A percentile compares a stretch with the other conserved stretches of the same genome.
Conservation (phyloP, 1,140 invertebrate species). For the Panagrolaimus sp. region DNA sequence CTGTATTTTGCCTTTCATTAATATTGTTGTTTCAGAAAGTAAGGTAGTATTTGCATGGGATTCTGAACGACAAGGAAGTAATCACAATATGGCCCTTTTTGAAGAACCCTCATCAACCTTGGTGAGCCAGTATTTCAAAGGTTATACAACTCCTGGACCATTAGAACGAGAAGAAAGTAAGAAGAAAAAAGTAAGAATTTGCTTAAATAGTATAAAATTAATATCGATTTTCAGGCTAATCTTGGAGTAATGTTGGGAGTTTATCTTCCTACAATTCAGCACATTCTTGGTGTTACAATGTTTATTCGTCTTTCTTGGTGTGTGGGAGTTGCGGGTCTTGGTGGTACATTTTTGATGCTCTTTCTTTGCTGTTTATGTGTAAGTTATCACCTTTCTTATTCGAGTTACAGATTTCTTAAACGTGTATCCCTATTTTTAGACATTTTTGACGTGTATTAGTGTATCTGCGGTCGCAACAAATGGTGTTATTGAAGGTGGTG, state of each 20-base stretch:
- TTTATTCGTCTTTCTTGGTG: slow-evolving; percentile 99
- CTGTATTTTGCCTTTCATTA: no score
- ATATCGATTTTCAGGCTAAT: slow-evolving; percentile 39
- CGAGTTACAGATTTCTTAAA: no score
- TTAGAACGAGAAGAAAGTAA: slow-evolving; percentile 49
- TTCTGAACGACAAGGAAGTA: no score
- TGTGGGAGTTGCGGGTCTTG: slow-evolving; percentile 88
- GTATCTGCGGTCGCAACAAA: slow-evolving; percentile 99
- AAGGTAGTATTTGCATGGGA: no score
- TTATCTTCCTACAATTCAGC: slow-evolving; percentile 95
- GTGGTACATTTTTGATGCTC: slow-evolving; percentile 89
- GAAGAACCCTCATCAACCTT: no score
- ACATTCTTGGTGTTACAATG: slow-evolving; percentile 78
- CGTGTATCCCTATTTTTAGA: slow-evolving; percentile 65
- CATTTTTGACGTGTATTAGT: slow-evolving; percentile 93
- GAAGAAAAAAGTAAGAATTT: slow-evolving; percentile 32
- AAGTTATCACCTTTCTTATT: slow-evolving; percentile 24
- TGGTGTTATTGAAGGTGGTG: slow-evolving; percentile 80
- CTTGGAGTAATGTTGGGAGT: slow-evolving; percentile 95
- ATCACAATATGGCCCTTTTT: no score
- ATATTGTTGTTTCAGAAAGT: no score
- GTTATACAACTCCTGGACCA: slow-evolving; percentile 56
- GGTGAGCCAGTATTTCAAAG: slow-evolving; percentile 25
- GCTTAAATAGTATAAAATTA: not conserved
- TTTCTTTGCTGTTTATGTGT: slow-evolving; percentile 73